phyloP scores from a whole-genome alignment of 2,888 invertebrate species.

The Andrena dorsata region DNA sequence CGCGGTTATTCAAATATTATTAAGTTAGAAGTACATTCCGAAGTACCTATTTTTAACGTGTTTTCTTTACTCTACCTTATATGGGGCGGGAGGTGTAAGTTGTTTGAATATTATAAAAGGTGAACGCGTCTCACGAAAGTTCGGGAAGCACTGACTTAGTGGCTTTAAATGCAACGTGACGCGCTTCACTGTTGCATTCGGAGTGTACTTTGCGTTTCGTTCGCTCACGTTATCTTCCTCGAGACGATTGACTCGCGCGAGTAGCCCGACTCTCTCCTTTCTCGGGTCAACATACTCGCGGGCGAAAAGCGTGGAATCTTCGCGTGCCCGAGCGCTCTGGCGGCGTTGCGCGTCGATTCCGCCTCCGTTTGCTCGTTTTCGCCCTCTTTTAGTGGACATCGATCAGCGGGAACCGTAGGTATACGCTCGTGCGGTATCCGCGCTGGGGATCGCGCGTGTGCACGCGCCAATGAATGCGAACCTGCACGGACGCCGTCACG shows the following conservation, averaged over 20 bases:
- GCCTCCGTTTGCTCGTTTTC: background rate
- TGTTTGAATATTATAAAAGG: too few species aligned
- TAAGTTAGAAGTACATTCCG: too few species aligned
- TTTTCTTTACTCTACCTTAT: too few species aligned
- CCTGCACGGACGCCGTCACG: slow-evolving; percentile 50
- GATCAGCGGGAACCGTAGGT: slow-evolving; percentile 9
- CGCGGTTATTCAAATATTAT: too few species aligned
- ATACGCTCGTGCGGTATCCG: background rate
- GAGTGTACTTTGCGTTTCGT: background rate
- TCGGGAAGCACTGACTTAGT: too few species aligned
- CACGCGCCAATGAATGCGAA: slow-evolving; percentile 52
- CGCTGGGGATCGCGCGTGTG: slow-evolving; percentile 10
- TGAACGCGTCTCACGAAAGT: too few species aligned
- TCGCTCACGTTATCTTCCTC: slow-evolving; percentile 16
- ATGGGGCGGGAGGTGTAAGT: too few species aligned
- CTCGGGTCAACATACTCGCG: slow-evolving; percentile 39
- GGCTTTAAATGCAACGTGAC: too few species aligned
- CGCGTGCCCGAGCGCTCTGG: too few species aligned
- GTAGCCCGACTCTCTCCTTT: slow-evolving; percentile 16
- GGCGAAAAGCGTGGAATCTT: slow-evolving; percentile 28
- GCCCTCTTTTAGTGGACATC: slow-evolving; percentile 20
- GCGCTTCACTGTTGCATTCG: background rate
- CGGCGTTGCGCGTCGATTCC: background rate
- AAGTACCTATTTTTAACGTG: too few species aligned
- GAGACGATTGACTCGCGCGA: slow-evolving; percentile 10